Evolutionary conservation across 92 coral and sea anemone genomes (phyloP), one percentile per base, ranked within the genome.

Genomic region (Palythoa caribaeorum): DNA sequence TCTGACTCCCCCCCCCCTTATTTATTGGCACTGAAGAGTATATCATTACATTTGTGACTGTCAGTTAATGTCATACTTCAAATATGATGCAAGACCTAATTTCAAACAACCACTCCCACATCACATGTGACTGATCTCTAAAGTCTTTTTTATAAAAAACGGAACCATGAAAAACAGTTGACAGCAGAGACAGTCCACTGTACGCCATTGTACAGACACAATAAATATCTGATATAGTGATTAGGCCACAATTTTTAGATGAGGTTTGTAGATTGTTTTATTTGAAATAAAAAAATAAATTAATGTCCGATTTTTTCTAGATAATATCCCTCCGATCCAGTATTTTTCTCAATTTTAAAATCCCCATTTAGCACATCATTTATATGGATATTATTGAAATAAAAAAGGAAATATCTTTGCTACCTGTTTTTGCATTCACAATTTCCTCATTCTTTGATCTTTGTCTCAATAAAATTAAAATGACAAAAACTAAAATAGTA

Each of bases 191-290:
- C 2, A 48, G 80, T 15, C 15, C 57, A n/a, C 62, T 38, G 21
- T 50, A 55, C 12, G 36, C 52, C 48, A 14, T 13, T 59, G 39
- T 62, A 69, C 53, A 59, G 48, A 57, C 50, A 57, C 70, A 50
- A 68, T 36, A 71, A 54, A 54, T 54, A 17, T 77, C 65, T 40
- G 47, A 40, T 40, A n/a, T n/a, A n/a, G n/a, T 77, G 60, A 77
- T 53, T 37, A 55, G 47, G 53, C 47, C 63, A 60, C 54, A 59
- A 11, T 65, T 59, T 72, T 12, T 21, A 59, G 40, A 39, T 80
- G 54, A 80, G 40, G 48, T 80, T 38, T 68, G 17, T 36, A 65
- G 71, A 65, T 16, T 65, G 0, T 65, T 65, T 17, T 0, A 65
- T 15, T 65, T 17, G 71, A 17, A 65, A 65, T 65, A 17, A 65